These are phyloP conservation scores for Pteronotus mesoamericanus DNA, from an alignment of 2,797 vertebrate species.

Conservation along the genomic window DNA sequence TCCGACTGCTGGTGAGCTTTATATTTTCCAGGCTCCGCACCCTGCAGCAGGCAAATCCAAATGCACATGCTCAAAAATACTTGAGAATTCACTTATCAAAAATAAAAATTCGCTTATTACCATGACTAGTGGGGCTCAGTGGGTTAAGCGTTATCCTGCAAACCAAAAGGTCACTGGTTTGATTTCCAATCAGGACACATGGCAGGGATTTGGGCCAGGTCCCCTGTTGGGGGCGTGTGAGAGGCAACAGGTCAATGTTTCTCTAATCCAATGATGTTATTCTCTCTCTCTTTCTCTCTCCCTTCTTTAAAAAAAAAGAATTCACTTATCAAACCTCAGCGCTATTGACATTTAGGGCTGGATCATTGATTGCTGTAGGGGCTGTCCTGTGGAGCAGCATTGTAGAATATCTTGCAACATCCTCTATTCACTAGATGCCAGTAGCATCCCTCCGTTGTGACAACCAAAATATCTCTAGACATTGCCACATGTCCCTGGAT, in stretches of 20 bases:
- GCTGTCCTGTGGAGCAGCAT: not conserved
- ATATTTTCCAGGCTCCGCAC: not conserved
- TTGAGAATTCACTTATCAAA: not conserved
- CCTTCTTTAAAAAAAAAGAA: not conserved
- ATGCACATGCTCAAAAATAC: not conserved
- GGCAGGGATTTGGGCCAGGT: too few species aligned
- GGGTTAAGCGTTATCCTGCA: too few species aligned
- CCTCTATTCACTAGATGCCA: not conserved
- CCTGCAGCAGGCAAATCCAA: not conserved
- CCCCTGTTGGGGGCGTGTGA: too few species aligned
- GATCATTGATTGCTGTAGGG: not conserved
- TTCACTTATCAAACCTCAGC: not conserved
- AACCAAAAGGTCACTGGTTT: too few species aligned
- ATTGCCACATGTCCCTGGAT: not conserved
- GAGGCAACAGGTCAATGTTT: too few species aligned
- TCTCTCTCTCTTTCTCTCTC: too few species aligned
- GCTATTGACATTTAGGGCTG: not conserved
- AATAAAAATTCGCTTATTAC: too few species aligned
- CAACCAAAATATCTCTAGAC: not conserved
- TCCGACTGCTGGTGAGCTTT: not conserved
- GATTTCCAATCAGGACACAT: too few species aligned
- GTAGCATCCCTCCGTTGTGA: not conserved
- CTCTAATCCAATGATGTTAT: too few species aligned
- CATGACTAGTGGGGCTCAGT: too few species aligned
- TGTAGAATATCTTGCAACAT: not conserved